Percentiles rank a stretch among this genome's conserved stretches.
phyloP scores from a whole-genome alignment of 2,113 vertebrate species.

The Nycticorax nycticorax region DNA sequence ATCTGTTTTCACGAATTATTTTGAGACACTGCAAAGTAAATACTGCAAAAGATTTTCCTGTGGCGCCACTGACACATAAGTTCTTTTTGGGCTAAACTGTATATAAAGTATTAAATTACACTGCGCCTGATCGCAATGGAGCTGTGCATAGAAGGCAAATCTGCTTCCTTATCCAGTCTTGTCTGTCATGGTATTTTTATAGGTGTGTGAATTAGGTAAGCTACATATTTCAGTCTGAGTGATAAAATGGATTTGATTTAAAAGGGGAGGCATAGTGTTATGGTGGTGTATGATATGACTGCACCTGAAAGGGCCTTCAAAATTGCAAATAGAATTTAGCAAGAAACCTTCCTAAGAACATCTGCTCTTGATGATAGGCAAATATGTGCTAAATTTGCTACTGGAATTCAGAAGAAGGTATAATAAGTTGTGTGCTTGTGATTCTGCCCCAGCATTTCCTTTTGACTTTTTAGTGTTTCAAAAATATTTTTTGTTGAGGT shows the following conservation, averaged over 20 bases:
- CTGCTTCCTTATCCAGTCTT: not conserved
- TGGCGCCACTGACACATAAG: not conserved
- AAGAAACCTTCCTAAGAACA: not conserved
- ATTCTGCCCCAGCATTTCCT: not conserved
- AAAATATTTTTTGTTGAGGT: not conserved
- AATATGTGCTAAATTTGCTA: not conserved
- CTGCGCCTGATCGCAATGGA: not conserved
- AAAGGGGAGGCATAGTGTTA: not conserved
- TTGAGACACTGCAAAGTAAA: not conserved
- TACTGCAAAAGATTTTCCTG: not conserved
- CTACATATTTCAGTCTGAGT: not conserved
- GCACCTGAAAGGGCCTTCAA: not conserved
- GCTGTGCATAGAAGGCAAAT: not conserved
- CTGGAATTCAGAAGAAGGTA: not conserved
- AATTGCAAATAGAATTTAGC: not conserved
- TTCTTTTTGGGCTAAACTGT: not conserved
- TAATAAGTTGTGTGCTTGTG: not conserved
- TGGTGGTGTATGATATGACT: not conserved
- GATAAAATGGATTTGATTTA: conserved; percentile 1
- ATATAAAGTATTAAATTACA: not conserved
- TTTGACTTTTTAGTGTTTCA: not conserved
- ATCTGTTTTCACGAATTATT: not conserved
- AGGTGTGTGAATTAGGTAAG: not conserved
- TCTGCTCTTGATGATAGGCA: not conserved
- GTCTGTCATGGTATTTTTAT: not conserved